Conservation (phyloP, 2,888 invertebrate genomes). For the Leuctra nigra region DNA sequence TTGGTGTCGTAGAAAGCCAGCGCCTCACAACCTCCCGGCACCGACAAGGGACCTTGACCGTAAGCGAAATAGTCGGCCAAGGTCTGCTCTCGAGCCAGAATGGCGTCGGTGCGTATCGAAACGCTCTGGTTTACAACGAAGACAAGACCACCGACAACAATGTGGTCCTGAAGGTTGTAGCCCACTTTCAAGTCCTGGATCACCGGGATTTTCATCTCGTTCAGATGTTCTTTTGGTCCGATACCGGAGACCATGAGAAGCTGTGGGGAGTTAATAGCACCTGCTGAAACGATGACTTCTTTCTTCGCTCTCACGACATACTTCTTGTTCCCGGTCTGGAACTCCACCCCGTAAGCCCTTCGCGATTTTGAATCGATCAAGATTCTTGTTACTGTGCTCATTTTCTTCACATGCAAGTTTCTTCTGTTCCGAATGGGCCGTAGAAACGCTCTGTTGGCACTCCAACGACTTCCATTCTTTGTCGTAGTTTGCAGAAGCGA, state of each 20-base stretch:
- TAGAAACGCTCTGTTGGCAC: conserved; percentile 59
- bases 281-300: conserved; percentile 69
- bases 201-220: conserved; percentile 36
- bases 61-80: conserved; percentile 45
- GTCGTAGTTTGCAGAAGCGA: not conserved
- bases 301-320: conserved; percentile 53
- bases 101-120: not conserved
- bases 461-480: conserved; percentile 48
- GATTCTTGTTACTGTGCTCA: conserved; percentile 52
- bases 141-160: conserved; percentile 55
- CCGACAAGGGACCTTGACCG: conserved; percentile 49
- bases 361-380: conserved; percentile 49
- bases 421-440: conserved; percentile 50
- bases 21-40: conserved; percentile 62
- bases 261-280: conserved; percentile 70
- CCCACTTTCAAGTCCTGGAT: conserved; percentile 56
- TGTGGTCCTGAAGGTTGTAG: conserved; percentile 61
- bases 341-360: conserved; percentile 53
- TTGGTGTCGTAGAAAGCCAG: conserved; percentile 54
- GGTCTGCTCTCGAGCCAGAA: not conserved
- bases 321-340: conserved; percentile 42
- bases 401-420: conserved; percentile 56
- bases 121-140: conserved; percentile 43
- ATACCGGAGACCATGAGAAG: no score
- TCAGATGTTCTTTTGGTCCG: conserved; percentile 51